These are phyloP conservation scores for Patella pellucida DNA, from an alignment of 2,888 invertebrate species.

Conservation along the genomic window DNA sequence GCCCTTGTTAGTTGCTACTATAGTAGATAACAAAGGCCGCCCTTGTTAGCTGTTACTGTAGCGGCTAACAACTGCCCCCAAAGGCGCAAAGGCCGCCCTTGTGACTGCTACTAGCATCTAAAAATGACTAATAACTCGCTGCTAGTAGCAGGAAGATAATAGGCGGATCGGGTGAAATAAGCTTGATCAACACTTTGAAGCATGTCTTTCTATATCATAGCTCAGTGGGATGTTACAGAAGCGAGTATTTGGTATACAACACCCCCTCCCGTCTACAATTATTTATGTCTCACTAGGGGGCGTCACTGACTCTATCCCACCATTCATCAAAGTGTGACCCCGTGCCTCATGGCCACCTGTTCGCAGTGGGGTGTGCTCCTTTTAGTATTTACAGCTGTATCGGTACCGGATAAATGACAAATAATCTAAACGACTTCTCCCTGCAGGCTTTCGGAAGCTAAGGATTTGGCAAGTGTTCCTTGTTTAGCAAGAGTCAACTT, in stretches of 20 bases:
- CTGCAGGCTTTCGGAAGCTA: too few relatives aligned
- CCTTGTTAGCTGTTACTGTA: too few relatives aligned
- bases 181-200: neutral
- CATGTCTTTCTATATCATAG: neutral
- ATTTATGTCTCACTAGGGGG: neutral
- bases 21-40: too few relatives aligned
- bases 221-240: neutral
- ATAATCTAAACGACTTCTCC: too few relatives aligned
- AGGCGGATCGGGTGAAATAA: too few relatives aligned
- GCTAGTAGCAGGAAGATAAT: too few relatives aligned
- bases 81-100: too few relatives aligned
- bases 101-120: too few relatives aligned
- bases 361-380: neutral
- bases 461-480: neutral
- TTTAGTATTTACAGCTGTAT: neutral
- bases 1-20: too few relatives aligned
- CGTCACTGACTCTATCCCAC: neutral
- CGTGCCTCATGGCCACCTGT: neutral
- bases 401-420: neutral
- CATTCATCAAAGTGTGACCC: neutral
- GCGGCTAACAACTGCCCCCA: too few relatives aligned
- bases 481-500: neutral
- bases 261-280: neutral
- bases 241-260: neutral
- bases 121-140: too few relatives aligned